A percentile compares a stretch with the other conserved stretches of the same genome.
phyloP scores from a whole-genome alignment of 2,888 invertebrate species.

The Leuctra nigra region DNA sequence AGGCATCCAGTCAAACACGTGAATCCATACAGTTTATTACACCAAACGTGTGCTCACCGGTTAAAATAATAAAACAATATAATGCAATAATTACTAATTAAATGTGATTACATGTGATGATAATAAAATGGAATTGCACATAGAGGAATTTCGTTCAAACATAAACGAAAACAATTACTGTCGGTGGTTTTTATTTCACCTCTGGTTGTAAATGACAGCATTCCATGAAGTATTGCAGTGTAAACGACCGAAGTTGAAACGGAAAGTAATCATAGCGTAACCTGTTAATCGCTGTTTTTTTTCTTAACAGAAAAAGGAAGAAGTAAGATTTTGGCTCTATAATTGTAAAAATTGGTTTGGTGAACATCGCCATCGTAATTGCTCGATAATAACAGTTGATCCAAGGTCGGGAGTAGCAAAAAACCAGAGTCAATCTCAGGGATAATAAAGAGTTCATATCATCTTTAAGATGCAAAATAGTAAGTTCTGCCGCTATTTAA shows the following conservation, averaged over 20 bases:
- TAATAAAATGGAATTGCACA: too few relatives aligned
- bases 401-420: constrained; percentile 11
- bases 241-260: too few relatives aligned
- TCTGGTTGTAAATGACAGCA: too few relatives aligned
- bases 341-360: constrained; percentile 11
- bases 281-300: constrained; percentile 1
- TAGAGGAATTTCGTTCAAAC: too few relatives aligned
- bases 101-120: background rate
- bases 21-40: background rate
- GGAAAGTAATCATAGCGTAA: background rate
- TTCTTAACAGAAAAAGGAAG: background rate
- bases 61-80: too few relatives aligned
- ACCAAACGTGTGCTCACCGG: too few relatives aligned
- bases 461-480: constrained; percentile 9
- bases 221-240: too few relatives aligned
- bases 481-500: background rate
- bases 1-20: background rate
- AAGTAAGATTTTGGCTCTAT: constrained; percentile 6
- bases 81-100: background rate
- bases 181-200: too few relatives aligned
- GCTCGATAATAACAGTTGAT: constrained; percentile 1
- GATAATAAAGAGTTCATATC: constrained; percentile 12
- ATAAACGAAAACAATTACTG: too few relatives aligned
- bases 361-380: constrained; percentile 7
- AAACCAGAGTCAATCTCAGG: background rate